Evolutionary conservation across 2,113 vertebrate species (phyloP), one percentile per base, ranked within the genome.

Genomic region (Ctenomys sociabilis): DNA sequence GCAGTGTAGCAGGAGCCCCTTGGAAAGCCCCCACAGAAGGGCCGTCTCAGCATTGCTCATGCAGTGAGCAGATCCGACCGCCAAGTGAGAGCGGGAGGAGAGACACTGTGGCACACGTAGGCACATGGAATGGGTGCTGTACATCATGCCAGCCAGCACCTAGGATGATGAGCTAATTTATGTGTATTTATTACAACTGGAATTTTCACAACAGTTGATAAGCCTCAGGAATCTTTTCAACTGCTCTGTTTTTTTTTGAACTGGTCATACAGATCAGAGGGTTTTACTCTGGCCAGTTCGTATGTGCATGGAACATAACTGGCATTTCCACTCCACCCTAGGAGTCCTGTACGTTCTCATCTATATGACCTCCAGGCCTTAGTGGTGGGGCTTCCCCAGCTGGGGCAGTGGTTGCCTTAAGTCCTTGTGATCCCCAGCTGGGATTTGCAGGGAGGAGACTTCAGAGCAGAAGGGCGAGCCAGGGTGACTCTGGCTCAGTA

Each of bases 31-130:
- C 54, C 11, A 4, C 14, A n/a, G 4, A 5, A 10, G 37, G 17
- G 8, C 3, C 5, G 32, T 59, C n/a, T 4, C 0, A 0, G 35
- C 40, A 21, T 21, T 21, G 3, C 21, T 78, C 5, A 7, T 14
- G 22, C 37, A n/a, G n/a, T n/a, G n/a, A n/a, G 52, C 22, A 30
- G 16, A 68, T 73, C 16, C 54, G 16, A 16, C 54, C 16, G 5
- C 54, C 54, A 57, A 5, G 54, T 57, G 52, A 70, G 54, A 70
- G 9, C 22, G 17, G n/a, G 85, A 37, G 22, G 73, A 43, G 32
- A 64, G 63, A 4, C 35, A 7, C 2, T 37, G 2, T 17, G 8
- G 66, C 32, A 21, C 17, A 5, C 40, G 17, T 16, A 24, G n/a
- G 61, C 12, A 54, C 66, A 13, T 24, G 87, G 13, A 81, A 26